These are phyloP conservation scores for Cylas formicarius DNA, from an alignment of 1,140 invertebrate species.

Conservation along the genomic window DNA sequence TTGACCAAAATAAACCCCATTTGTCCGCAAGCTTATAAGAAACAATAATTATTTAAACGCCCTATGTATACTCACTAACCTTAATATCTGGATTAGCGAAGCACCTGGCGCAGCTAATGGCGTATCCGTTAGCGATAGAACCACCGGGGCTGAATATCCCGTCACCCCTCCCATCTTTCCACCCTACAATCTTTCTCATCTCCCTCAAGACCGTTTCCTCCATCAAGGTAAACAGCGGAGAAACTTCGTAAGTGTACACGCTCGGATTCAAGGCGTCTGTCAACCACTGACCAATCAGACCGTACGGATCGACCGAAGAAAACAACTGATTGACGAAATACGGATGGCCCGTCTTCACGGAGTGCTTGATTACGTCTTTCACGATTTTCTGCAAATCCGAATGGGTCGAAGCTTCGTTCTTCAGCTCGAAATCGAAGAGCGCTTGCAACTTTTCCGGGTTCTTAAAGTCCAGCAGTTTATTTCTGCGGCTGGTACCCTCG, in stretches of 20 bases:
- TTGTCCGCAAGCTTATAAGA: background rate
- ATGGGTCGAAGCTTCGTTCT: slow-evolving; percentile 52
- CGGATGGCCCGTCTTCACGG: slow-evolving; percentile 81
- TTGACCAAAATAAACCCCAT: too few species aligned
- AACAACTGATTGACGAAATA: slow-evolving; percentile 83
- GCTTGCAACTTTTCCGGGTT: slow-evolving; percentile 58
- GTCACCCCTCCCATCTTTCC: slow-evolving; percentile 63
- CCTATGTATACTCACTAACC: slow-evolving; percentile 48
- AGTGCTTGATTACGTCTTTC: slow-evolving; percentile 64
- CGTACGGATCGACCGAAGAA: slow-evolving; percentile 79
- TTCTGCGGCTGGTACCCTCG: slow-evolving; percentile 58
- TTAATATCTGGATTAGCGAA: slow-evolving; percentile 71
- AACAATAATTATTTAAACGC: background rate
- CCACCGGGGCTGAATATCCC: slow-evolving; percentile 95
- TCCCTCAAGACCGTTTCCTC: slow-evolving; percentile 71
- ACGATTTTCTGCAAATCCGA: slow-evolving; percentile 59
- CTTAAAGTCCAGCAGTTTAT: slow-evolving; percentile 68
- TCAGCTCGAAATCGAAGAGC: slow-evolving; percentile 59
- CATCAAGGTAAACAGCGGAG: slow-evolving; percentile 81
- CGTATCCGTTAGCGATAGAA: slow-evolving; percentile 92
- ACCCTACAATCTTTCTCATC: slow-evolving; percentile 84
- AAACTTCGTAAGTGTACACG: slow-evolving; percentile 88
- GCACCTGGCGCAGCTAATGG: slow-evolving; percentile 81
- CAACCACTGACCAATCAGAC: slow-evolving; percentile 75
- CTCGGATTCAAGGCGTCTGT: slow-evolving; percentile 80